Base-by-base conservation (phyloP, 2,797 vertebrate genomes). In the Ceyx erithaca region DNA sequence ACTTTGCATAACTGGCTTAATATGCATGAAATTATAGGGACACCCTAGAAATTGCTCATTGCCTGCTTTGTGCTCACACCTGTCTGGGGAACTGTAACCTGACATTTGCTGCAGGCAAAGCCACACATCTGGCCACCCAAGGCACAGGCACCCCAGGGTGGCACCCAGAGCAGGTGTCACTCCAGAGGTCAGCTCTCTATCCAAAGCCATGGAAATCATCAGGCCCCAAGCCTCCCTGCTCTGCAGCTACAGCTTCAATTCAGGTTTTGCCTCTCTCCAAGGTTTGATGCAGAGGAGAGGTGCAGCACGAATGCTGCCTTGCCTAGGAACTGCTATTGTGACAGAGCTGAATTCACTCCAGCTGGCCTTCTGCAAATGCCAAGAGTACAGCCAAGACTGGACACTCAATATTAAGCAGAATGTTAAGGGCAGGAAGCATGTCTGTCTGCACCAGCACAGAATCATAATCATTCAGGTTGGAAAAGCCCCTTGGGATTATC, bases 21-120 rank as follows among this genome's bases (percentile, higher is more conserved):
- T 93, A 87, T 69, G 76, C 92, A 93, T 87, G 79, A 93, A 96
- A 94, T 94, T 92, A 92, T 26, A 95, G 90, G 94, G 92, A 84
- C 69, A 93, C 80, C 90, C 95, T 90, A 21, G 66, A 89, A 87
- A 93, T 87, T 25, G 90, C 37, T 76, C 86, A 79, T 9, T 2
- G 35, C 5, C 4, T 33, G 94, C 85, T 93, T 93, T 94, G 95
- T 90, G 2, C 79, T 37, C 0, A 35, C 92, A 93, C 90, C 88
- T 93, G 93, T 4, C 59, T 45, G 35, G 31, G 75, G 7, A 33
- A 25, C 85, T 30, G 0, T 23, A 80, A 58, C 46, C 51, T 51
- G 62, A 78, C 51, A 43, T 3, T 12, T 19, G 52, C 83, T 21
- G 45, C 87, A n/a, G 77, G 61, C 41, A 63, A 43, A 83, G 7